These are phyloP conservation scores for Daubentonia madagascariensis DNA, from an alignment of 2,113 vertebrate genomes.

Conservation along the genomic window DNA sequence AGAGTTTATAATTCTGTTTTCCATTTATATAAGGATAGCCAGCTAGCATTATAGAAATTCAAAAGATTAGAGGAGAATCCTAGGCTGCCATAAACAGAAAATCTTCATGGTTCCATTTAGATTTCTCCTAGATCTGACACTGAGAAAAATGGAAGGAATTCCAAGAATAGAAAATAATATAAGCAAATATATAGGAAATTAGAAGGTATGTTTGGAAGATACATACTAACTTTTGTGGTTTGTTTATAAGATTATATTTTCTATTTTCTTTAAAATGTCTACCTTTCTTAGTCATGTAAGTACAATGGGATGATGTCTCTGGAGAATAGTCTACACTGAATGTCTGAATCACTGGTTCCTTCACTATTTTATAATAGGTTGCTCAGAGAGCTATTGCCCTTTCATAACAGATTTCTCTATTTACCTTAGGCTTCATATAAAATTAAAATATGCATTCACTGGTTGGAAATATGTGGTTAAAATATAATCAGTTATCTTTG, in stretches of 20 bases:
- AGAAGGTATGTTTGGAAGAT: not conserved
- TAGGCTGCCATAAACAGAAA: not conserved
- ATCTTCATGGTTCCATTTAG: not conserved
- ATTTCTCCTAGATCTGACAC: not conserved
- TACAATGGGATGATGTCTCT: not conserved
- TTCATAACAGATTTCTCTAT: not conserved
- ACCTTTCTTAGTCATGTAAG: not conserved
- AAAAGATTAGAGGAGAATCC: not conserved
- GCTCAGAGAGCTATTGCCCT: not conserved
- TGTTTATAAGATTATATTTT: not conserved
- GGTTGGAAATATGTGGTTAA: not conserved
- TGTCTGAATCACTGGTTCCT: not conserved
- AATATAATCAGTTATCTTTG: not conserved
- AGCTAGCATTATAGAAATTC: not conserved
- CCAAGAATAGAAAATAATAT: not conserved
- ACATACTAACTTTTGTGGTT: not conserved
- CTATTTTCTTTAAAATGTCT: not conserved
- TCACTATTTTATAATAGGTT: not conserved
- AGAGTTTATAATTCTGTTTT: not conserved
- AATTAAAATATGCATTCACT: not conserved
- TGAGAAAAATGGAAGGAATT: not conserved
- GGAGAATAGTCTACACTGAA: not conserved
- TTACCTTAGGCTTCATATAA: slow-evolving; percentile 5
- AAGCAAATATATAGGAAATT: not conserved
- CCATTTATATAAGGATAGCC: not conserved